A percentile compares a stretch with the other conserved stretches of the same genome.
These are phyloP conservation scores for Heliocidaris tuberculata DNA, from an alignment of 35 echinoderm and acorn worm species.

Conservation along the genomic window DNA sequence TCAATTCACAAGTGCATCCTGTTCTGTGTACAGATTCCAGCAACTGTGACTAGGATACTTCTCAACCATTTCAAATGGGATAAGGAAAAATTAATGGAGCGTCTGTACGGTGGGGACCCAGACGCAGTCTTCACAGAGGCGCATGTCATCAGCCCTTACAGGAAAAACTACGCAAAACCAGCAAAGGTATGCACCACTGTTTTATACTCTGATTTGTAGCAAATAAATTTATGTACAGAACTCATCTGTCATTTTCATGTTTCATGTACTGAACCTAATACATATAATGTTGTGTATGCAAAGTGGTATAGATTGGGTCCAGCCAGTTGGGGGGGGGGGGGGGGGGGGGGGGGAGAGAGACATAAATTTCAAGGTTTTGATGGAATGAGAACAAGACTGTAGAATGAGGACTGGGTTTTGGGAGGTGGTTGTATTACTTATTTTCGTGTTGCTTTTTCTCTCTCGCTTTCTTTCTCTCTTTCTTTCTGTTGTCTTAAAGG, in stretches of 20 bases:
- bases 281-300: too few relatives aligned
- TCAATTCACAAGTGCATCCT: neutral
- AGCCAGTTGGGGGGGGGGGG: too few relatives aligned
- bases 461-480: too few relatives aligned
- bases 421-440: too few relatives aligned
- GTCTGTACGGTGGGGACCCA: constrained; percentile 89
- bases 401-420: too few relatives aligned
- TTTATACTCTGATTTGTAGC: neutral
- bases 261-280: neutral
- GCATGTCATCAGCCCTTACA: constrained; percentile 93
- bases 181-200: constrained; percentile 51
- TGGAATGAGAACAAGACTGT: too few relatives aligned
- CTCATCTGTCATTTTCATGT: neutral
- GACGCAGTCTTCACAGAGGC: constrained; percentile 89
- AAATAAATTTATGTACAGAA: neutral
- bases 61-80: constrained; percentile 99
- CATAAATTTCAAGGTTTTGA: too few relatives aligned
- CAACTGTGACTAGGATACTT: constrained; percentile 90
- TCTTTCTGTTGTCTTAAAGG: too few relatives aligned
- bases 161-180: constrained; percentile 59
- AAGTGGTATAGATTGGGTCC: too few relatives aligned
- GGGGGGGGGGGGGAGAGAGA: too few relatives aligned
- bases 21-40: constrained; percentile 73
- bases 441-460: too few relatives aligned
- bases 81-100: constrained; percentile 95